A percentile compares a stretch with the other conserved stretches of the same genome.
These are phyloP conservation scores for Eilema caniola DNA, from an alignment of 2,888 invertebrate genomes.

Conservation along the genomic window DNA sequence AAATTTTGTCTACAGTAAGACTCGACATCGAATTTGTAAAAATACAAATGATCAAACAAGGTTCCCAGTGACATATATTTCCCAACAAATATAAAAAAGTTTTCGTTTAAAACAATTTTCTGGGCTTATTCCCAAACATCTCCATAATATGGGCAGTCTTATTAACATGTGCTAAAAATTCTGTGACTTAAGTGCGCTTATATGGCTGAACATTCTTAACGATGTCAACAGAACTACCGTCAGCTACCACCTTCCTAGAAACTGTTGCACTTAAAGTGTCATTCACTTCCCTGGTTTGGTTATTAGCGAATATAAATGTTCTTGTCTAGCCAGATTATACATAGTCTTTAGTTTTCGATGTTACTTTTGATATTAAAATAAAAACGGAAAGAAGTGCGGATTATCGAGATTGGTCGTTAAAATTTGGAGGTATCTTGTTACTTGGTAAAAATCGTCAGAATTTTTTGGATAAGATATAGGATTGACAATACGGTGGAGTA, in stretches of 20 bases:
- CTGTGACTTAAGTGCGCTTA: neutral
- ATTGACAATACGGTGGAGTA: no score
- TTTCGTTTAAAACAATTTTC: no score
- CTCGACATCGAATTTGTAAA: neutral
- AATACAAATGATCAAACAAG: no score
- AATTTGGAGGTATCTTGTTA: no score
- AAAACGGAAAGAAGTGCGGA: neutral
- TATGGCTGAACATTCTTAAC: constrained; percentile 13
- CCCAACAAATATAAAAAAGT: no score
- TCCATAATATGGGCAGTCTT: neutral
- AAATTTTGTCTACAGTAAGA: neutral
- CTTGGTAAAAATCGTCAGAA: no score
- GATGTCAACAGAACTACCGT: constrained; percentile 23
- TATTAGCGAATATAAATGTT: constrained; percentile 26
- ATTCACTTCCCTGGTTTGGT: constrained; percentile 30
- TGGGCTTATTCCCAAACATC: no score
- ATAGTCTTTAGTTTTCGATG: neutral
- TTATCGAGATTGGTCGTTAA: neutral
- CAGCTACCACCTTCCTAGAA: constrained; percentile 33
- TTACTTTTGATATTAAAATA: neutral
- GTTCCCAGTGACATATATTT: no score
- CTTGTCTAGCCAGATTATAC: neutral
- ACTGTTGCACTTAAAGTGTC: constrained; percentile 32
- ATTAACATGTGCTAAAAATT: constrained; percentile 4
- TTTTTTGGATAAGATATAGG: no score